Conservation (phyloP, 1,140 invertebrate species). For the Popillia japonica region DNA sequence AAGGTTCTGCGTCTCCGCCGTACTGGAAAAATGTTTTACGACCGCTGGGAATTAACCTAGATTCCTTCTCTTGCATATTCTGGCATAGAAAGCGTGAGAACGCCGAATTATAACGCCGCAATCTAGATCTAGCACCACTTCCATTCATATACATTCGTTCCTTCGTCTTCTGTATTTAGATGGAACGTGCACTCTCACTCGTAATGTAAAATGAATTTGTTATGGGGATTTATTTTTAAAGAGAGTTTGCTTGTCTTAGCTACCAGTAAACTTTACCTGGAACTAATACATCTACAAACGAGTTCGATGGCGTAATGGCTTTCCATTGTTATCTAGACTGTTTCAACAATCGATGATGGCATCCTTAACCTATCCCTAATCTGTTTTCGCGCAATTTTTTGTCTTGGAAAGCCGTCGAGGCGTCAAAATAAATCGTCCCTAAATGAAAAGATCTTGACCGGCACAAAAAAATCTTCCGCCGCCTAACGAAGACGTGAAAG, state of each 20-base stretch:
- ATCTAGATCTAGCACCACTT: background rate
- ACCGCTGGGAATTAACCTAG: background rate
- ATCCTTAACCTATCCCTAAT: too few species aligned
- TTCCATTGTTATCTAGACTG: too few species aligned
- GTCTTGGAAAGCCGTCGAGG: background rate
- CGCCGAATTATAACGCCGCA: background rate
- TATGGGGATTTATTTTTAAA: too few species aligned
- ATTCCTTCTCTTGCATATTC: constrained; percentile 3
- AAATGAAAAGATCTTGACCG: background rate
- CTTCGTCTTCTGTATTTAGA: too few species aligned
- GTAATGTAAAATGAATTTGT: too few species aligned
- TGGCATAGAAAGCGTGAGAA: background rate
- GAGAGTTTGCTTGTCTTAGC: too few species aligned
- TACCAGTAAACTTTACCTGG: background rate
- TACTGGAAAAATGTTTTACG: constrained; percentile 5
- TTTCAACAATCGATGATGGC: too few species aligned
- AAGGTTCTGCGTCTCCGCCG: background rate
- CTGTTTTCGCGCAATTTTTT: background rate
- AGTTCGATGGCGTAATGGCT: too few species aligned
- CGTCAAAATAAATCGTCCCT: background rate
- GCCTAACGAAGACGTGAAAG: background rate
- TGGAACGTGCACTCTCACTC: too few species aligned
- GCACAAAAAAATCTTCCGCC: background rate
- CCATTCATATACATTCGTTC: too few species aligned
- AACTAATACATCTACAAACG: background rate